phyloP scores from a whole-genome alignment of 2,888 invertebrate species.

The Oxyteleia sp. region DNA sequence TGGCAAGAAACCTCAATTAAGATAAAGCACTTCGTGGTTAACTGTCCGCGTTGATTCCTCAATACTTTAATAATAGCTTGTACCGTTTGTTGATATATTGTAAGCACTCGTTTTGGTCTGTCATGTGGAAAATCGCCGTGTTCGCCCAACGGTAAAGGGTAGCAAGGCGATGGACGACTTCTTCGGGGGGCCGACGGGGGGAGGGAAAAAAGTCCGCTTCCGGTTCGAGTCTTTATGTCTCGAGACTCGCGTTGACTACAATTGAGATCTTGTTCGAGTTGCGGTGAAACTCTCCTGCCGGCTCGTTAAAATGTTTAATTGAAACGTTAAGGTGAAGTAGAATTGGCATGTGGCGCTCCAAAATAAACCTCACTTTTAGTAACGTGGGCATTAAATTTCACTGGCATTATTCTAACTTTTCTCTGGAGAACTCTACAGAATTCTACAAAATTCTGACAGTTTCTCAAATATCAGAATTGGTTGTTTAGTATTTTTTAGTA shows the following conservation, averaged over 20 bases:
- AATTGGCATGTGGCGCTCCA: too few species aligned
- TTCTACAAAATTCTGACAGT: too few species aligned
- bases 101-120: slow-evolving; percentile 70
- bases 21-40: slow-evolving; percentile 6
- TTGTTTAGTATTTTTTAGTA: too few species aligned
- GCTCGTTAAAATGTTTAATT: neutral
- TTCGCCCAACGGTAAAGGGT: slow-evolving; percentile 75
- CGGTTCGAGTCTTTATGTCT: slow-evolving; percentile 38
- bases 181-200: too few species aligned
- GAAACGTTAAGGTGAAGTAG: too few species aligned
- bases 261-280: slow-evolving; percentile 26
- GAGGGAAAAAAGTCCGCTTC: slow-evolving; percentile 47
- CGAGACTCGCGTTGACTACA: neutral
- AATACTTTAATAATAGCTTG: slow-evolving; percentile 56
- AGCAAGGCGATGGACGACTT: slow-evolving; percentile 61
- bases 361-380: too few species aligned
- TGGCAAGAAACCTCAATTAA: slow-evolving; percentile 13
- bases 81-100: slow-evolving; percentile 62
- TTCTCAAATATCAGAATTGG: too few species aligned
- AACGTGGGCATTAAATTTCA: too few species aligned
- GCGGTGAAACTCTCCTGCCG: slow-evolving; percentile 12
- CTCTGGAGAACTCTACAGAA: too few species aligned
- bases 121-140: slow-evolving; percentile 78
- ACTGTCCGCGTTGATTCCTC: slow-evolving; percentile 36
- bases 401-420: too few species aligned